Base-by-base conservation (phyloP, 2,113 vertebrate genomes). In the Tiliqua scincoides region DNA sequence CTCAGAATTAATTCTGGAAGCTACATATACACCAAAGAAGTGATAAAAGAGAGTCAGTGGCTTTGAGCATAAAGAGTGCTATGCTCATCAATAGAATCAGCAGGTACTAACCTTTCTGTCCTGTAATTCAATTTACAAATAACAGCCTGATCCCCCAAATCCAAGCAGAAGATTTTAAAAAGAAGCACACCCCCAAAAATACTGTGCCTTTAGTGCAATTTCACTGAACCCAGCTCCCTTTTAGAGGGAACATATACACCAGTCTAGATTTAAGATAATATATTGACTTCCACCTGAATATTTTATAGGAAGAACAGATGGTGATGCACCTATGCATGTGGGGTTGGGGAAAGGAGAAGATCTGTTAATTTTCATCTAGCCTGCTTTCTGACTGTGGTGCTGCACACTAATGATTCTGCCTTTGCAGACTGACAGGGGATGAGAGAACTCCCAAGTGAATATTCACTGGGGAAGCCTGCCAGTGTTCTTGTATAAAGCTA, bases 301-400 rank as follows among this genome's bases (percentile, higher is more conserved):
- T 82, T 89, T 87, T 78, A 70, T 85, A 82, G 67, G 52, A 68
- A 72, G n/a, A 89, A 82, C 72, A 84, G 68, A 73, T 87, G 62
- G 63, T 32, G 77, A 62, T 82, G n/a, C 63, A 73, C 30, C 30
- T 2, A 18, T 21, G 14, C 37, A 40, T 54, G 20, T 63, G 35
- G 74, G 48, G 40, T 79, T 20, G 80, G 11, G 43, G 8, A 48
- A 48, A 48, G 79, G 57, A 78, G 54, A 43, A 37, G 35, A 76
- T 73, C 70, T 35, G 35, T 27, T 37, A 25, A 61, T 48, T 72
- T 91, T 82, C 65, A 5, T 84, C 68, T 12, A 59, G 6, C 3
- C 7, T 57, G 23, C 37, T 68, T 10, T 72, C 2, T 17, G 48
- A 48, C 79, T 54, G 10, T 57, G 32, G 20, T 68, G 3, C 25